These are phyloP conservation scores for Bagarius yarrelli DNA, from an alignment of 2,113 vertebrate genomes.

Conservation along the genomic window DNA sequence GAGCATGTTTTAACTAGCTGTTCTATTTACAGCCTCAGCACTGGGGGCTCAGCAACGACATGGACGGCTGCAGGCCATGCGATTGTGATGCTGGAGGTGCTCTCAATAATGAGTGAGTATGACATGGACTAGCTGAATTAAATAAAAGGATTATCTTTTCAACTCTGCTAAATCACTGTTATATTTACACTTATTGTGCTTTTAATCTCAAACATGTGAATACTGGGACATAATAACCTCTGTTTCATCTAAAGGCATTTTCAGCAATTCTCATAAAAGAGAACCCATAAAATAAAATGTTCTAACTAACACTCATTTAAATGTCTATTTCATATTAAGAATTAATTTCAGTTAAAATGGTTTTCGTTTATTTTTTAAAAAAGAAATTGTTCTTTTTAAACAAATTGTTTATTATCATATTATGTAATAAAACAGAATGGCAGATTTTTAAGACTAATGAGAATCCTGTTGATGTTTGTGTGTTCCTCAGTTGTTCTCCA, in stretches of 20 bases:
- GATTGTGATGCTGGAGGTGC: slow-evolving; percentile 92
- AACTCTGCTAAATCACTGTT: neutral
- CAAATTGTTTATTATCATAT: neutral
- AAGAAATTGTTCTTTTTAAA: no score
- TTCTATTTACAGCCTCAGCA: slow-evolving; percentile 79
- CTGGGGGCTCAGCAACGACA: slow-evolving; percentile 95
- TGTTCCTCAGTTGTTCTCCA: slow-evolving; percentile 80
- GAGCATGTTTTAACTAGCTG: slow-evolving; percentile 15
- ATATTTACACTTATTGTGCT: neutral
- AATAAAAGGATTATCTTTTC: neutral
- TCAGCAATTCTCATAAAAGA: neutral
- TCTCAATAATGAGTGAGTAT: slow-evolving; percentile 84
- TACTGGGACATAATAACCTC: neutral
- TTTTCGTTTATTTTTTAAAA: neutral
- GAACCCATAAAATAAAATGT: neutral
- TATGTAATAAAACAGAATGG: no score
- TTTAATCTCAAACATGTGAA: neutral
- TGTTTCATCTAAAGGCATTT: neutral
- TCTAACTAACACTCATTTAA: neutral
- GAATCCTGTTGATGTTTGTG: slow-evolving; percentile 22
- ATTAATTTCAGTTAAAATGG: neutral
- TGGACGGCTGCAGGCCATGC: slow-evolving; percentile 93
- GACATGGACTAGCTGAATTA: slow-evolving; percentile 8
- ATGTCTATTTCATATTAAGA: neutral
- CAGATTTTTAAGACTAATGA: neutral